Percentiles rank a stretch among this genome's conserved stretches.
These are phyloP conservation scores for Drosophila eohydei DNA, from an alignment of 2,888 invertebrate genomes.

Conservation along the genomic window DNA sequence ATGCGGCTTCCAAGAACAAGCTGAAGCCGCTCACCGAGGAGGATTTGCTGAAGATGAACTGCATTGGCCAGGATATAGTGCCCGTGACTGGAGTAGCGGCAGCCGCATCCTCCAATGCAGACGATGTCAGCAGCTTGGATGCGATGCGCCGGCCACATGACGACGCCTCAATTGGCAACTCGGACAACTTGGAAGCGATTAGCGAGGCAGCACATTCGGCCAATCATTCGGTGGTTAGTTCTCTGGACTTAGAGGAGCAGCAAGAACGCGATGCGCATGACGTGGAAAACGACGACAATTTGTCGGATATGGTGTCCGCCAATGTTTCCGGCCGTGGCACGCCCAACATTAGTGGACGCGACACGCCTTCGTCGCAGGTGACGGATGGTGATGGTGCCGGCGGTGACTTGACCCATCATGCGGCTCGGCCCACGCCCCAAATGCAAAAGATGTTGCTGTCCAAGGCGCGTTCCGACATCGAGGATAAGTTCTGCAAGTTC, in stretches of 20 bases:
- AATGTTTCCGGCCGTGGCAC: slow-evolving; percentile 96
- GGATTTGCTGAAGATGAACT: slow-evolving; percentile 86
- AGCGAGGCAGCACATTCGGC: slow-evolving; percentile 94
- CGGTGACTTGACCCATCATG: slow-evolving; percentile 86
- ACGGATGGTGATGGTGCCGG: slow-evolving; percentile 93
- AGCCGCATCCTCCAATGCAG: slow-evolving; percentile 68
- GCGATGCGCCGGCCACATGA: slow-evolving; percentile 87
- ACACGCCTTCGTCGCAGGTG: slow-evolving; percentile 97
- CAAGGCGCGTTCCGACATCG: slow-evolving; percentile 96
- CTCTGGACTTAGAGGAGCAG: slow-evolving; percentile 94
- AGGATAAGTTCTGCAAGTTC: slow-evolving; percentile 99
- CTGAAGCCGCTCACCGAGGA: slow-evolving; percentile 89
- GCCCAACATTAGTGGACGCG: slow-evolving; percentile 97
- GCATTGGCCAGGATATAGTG: slow-evolving; percentile 81
- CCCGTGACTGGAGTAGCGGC: slow-evolving; percentile 41
- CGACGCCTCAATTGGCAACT: slow-evolving; percentile 96
- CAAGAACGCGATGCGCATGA: slow-evolving; percentile 72
- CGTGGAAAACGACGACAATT: slow-evolving; percentile 93
- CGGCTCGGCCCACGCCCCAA: slow-evolving; percentile 85
- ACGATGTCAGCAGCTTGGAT: slow-evolving; percentile 76
- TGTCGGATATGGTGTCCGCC: slow-evolving; percentile 98
- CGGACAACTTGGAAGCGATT: slow-evolving; percentile 97
- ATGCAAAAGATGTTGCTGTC: slow-evolving; percentile 88
- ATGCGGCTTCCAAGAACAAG: slow-evolving; percentile 87
- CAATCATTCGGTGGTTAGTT: slow-evolving; percentile 97